Conservation (phyloP, 2,888 invertebrate species). For the Conistra vaccinii region DNA sequence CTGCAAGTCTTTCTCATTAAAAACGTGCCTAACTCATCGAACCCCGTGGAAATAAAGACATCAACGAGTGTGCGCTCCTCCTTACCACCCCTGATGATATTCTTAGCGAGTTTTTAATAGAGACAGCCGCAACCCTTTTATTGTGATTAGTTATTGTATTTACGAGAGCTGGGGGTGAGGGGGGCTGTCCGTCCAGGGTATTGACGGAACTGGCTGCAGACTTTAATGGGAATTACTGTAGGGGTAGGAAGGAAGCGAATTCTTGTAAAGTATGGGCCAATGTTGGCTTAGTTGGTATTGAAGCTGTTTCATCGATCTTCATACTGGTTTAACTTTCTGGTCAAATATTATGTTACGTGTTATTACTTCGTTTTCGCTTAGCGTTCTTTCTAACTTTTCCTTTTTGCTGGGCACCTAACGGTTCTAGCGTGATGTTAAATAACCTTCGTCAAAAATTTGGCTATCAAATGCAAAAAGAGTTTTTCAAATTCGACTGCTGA, state of each 20-base stretch:
- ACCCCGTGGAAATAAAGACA: constrained; percentile 4
- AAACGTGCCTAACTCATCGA: no score
- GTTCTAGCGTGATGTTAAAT: no score
- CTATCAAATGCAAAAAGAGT: no score
- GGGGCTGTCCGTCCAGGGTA: constrained; percentile 64
- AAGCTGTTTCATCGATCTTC: neutral
- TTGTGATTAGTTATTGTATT: constrained; percentile 90
- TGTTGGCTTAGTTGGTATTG: neutral
- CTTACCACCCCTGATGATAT: constrained; percentile 78
- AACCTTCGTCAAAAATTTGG: no score
- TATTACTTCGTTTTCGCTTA: no score
- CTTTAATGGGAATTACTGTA: constrained; percentile 82
- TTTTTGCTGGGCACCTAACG: no score
- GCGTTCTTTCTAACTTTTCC: no score
- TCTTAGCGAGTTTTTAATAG: constrained; percentile 90
- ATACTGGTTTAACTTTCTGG: neutral
- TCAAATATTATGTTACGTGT: neutral
- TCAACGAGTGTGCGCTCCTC: constrained; percentile 69
- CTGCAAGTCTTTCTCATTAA: no score
- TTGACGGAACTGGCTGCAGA: constrained; percentile 65
- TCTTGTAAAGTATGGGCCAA: neutral
- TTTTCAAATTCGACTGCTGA: no score
- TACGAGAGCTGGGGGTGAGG: constrained; percentile 65
- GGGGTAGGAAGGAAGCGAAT: constrained; percentile 35
- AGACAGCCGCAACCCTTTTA: constrained; percentile 89